Evolutionary conservation across 2,113 vertebrate genomes (phyloP), one percentile per base, ranked within the genome.

Genomic region (Gnathonemus echidnorhynchus): DNA sequence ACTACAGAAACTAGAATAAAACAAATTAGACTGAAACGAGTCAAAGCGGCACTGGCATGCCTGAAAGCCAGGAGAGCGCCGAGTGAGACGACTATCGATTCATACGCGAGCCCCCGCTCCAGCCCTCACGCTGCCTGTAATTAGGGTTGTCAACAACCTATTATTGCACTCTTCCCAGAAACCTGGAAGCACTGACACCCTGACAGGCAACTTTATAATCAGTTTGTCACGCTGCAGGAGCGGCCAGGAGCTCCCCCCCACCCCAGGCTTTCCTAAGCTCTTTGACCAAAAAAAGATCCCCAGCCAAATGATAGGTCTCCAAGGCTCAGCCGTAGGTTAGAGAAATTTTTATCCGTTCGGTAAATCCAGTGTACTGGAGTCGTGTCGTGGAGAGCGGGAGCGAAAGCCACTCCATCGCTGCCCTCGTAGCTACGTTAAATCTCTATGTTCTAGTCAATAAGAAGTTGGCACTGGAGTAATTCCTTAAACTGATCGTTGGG

Each of bases 91-190:
- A 66, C 53, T 89, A 91, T 91, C 88, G 91, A 91, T 90, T 87
- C 86, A 21, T 77, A 62, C 21, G 77, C 46, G 39, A 39, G 86
- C 86, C 50, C 50, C 48, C 35, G 88, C 91, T 86, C 13, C 6
- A 17, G 49, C 31, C 86, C 86, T 90, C 88, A 86, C 58, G 45
- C 70, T n/a, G 90, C 86, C 88, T 90, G 88, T 91, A 91, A 91
- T 91, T 91, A 91, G 90, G 91, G 10, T 77, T 88, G 90, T 90
- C 90, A 90, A 90, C 90, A 88, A 84, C 77, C 90, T 91, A 88
- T 89, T 90, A 90, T 88, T 90, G 90, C 89, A 91, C 90, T 88
- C 70, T 90, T 90, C 88, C 86, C 85, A 91, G 90, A 91, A 90
- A 91, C 89, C 91, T 90, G 89, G 88, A 90, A 86, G 89, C 88